Evolutionary conservation across 1,140 invertebrate species (phyloP), one percentile per base, ranked within the genome.

Genomic region (Cydia strobilella): DNA sequence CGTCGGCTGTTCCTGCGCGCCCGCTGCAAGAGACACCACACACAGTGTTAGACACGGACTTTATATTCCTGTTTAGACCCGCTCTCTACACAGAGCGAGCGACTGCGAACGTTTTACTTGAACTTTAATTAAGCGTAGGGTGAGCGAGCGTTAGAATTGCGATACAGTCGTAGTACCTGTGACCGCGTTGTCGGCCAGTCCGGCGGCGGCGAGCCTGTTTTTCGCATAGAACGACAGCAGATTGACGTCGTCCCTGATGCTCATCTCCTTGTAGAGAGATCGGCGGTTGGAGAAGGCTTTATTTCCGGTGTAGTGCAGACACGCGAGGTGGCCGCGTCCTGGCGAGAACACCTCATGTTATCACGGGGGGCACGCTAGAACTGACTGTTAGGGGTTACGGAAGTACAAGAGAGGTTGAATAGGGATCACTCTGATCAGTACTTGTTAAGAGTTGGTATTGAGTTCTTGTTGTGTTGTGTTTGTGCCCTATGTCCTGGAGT

Each of bases 271-370:
- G 91, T 94, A 95, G 81, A 95, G 94, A n/a, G 95, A 94, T 75
- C 94, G 94, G 84, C 97, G 95, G 82, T 95, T 94, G 77, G 95
- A 94, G 88, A 96, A 96, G 39, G 95, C 95, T 87, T 95, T 96
- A 80, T 95, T 96, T 80, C 96, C 96, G 85, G 96, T 95, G 90
- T 96, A 97, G 83, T 95, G 95, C 81, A 97, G 94, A 90, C 96
- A 96, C 51, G 97, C 95, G 85, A 97, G 93, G 93, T 96, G 95
- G 76, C 96, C 96, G 85, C 93, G 94, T 89, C 94, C 95, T 95
- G 92, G 86, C 82, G 86, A 84, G 81, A 89, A 89, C 86, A 90
- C 86, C 86, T 84, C 84, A 85, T 65, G 85, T 90, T 90, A 87
- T 78, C 82, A 88, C 82, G 78, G 81, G 84, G 86, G 79, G 25